Evolutionary conservation across 2,888 invertebrate genomes (phyloP).

Genomic region (Thymelicus sylvestris): DNA sequence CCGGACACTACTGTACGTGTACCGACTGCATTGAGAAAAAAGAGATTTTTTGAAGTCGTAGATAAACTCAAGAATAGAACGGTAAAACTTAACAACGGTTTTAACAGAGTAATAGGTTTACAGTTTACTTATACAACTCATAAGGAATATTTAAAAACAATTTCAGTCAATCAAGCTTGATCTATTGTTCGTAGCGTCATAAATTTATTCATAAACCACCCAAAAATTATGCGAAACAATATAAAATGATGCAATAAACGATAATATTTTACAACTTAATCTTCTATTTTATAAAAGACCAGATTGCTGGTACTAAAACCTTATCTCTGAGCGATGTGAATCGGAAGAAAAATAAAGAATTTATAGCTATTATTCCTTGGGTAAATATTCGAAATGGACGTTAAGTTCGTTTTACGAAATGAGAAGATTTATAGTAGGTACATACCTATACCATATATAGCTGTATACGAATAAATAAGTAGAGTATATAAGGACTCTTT

Average conservation of each 20-base stretch:
- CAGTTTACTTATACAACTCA: too few relatives aligned
- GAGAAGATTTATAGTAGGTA: background rate
- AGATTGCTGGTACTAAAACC: slow-evolving; percentile 22
- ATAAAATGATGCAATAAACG: background rate
- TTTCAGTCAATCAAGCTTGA: background rate
- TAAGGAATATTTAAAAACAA: background rate
- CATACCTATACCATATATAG: too few relatives aligned
- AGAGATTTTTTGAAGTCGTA: too few relatives aligned
- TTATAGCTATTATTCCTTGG: slow-evolving; percentile 11
- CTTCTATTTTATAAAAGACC: slow-evolving; percentile 10
- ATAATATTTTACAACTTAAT: slow-evolving; percentile 19
- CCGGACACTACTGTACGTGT: too few relatives aligned
- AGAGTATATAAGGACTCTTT: too few relatives aligned
- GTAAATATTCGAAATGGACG: slow-evolving; percentile 9
- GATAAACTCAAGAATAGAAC: too few relatives aligned
- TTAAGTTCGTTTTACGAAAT: background rate
- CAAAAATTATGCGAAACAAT: slow-evolving; percentile 4
- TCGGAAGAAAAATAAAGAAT: slow-evolving; percentile 16
- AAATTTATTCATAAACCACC: background rate
- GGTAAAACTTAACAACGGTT: too few relatives aligned
- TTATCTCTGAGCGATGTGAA: slow-evolving; percentile 10
- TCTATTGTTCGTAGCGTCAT: background rate
- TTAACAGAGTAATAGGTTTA: too few relatives aligned
- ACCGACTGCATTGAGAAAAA: too few relatives aligned
- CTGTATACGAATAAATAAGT: background rate